phyloP scores from a whole-genome alignment of 2,888 invertebrate genomes.

The Cylindroiulus punctatus region DNA sequence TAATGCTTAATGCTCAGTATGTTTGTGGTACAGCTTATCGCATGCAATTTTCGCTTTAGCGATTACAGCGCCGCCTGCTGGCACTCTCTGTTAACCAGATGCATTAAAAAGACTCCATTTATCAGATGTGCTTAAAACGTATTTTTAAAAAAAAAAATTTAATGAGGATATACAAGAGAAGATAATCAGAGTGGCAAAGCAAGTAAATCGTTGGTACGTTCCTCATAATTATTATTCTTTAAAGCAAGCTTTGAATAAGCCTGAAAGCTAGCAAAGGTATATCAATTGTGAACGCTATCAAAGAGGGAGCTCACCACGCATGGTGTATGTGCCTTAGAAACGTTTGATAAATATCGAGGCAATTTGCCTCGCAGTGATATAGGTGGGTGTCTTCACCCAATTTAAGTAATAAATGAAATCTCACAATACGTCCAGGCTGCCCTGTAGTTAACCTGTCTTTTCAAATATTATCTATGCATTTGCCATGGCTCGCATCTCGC shows the following conservation, averaged over 20 bases:
- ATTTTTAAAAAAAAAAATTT: too few relatives aligned
- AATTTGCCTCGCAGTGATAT: slow-evolving; percentile 13
- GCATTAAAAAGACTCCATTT: too few relatives aligned
- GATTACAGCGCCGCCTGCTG: too few relatives aligned
- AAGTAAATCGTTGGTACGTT: too few relatives aligned
- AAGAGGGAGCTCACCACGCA: background rate
- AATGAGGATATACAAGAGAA: too few relatives aligned
- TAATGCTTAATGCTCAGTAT: too few relatives aligned
- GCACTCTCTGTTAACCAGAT: too few relatives aligned
- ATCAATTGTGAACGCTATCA: background rate
- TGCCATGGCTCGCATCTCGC: slow-evolving; percentile 27
- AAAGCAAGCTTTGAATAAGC: background rate
- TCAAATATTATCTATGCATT: slow-evolving; percentile 34
- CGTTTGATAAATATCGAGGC: slow-evolving; percentile 19
- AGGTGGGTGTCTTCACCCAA: slow-evolving; percentile 43
- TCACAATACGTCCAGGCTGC: background rate
- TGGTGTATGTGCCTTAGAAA: background rate
- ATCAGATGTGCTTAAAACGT: too few relatives aligned
- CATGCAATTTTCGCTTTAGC: too few relatives aligned
- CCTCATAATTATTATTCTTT: too few relatives aligned
- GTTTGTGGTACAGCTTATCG: too few relatives aligned
- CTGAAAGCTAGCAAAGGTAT: background rate
- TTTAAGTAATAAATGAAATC: slow-evolving; percentile 14
- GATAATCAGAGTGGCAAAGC: too few relatives aligned
- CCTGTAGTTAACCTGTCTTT: slow-evolving; percentile 35